Evolutionary conservation across 2,113 vertebrate species (phyloP).

Genomic region (Podarcis cretensis): DNA sequence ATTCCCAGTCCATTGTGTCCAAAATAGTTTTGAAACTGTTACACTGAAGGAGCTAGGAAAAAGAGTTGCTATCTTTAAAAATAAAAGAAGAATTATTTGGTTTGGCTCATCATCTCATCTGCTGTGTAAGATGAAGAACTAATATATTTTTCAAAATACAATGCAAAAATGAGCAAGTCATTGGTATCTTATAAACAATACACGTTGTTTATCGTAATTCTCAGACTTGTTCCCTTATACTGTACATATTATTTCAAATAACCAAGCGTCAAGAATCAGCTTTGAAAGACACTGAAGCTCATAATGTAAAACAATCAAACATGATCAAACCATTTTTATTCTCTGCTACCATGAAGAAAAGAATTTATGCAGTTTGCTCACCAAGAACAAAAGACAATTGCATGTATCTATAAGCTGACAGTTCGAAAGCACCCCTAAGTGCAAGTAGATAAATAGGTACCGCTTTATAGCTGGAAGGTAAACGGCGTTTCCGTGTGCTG

Average conservation of each 20-base stretch:
- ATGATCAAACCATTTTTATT: constrained; percentile 57
- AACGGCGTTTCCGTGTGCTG: no score
- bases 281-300: constrained; percentile 47
- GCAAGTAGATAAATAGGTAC: no score
- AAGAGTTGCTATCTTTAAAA: background rate
- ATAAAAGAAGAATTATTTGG: accelerated
- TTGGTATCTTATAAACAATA: background rate
- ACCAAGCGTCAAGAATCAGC: background rate
- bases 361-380: constrained; percentile 47
- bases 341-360: constrained; percentile 31
- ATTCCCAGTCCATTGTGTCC: background rate
- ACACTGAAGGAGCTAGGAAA: background rate
- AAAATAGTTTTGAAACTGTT: background rate
- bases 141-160: background rate
- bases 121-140: background rate
- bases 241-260: constrained; percentile 25
- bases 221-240: background rate
- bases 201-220: background rate
- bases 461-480: no score
- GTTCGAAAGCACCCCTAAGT: background rate
- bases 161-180: background rate
- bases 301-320: constrained; percentile 39
- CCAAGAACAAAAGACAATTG: constrained; percentile 39
- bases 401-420: constrained; percentile 46
- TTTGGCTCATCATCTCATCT: background rate